These are phyloP conservation scores for Sebastes wilsoni DNA, from an alignment of 2,797 vertebrate genomes.

Conservation along the genomic window DNA sequence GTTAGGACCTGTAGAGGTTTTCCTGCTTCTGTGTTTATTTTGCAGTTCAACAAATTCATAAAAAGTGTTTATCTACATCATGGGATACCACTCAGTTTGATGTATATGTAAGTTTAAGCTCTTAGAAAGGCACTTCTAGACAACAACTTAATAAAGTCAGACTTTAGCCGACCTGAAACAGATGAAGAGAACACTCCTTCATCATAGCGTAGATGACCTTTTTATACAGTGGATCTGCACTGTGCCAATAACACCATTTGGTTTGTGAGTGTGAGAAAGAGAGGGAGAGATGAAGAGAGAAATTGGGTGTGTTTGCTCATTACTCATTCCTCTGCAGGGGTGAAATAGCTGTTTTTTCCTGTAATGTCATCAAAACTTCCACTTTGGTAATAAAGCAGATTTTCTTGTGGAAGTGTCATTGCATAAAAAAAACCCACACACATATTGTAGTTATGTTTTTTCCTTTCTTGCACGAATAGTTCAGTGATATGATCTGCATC, in stretches of 20 bases:
- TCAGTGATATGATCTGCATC: conserved; percentile 21
- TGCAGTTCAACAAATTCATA: conserved; percentile 30
- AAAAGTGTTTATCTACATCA: conserved; percentile 33
- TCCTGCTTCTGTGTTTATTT: conserved; percentile 13
- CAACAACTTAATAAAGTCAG: conserved; percentile 53
- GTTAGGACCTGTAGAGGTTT: conserved; percentile 5
- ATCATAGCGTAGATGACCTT: conserved; percentile 60
- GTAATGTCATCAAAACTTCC: conserved; percentile 62
- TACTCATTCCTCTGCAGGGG: conserved; percentile 69
- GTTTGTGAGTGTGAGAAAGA: conserved; percentile 14
- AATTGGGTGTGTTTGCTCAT: conserved; percentile 55
- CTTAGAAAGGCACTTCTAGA: conserved; percentile 1
- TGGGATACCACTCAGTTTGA: conserved; percentile 16
- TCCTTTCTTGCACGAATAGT: background rate
- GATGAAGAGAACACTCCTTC: conserved; percentile 46
- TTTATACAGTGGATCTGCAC: conserved; percentile 41
- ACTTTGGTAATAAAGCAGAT: conserved; percentile 52
- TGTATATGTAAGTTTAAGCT: conserved; percentile 1
- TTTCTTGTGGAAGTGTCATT: conserved; percentile 15
- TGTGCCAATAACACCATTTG: conserved; percentile 55
- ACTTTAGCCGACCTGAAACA: conserved; percentile 40
- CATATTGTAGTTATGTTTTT: background rate
- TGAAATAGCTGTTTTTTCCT: conserved; percentile 62
- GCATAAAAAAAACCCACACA: background rate
- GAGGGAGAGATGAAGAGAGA: conserved; percentile 12